Conservation (phyloP, 2,797 vertebrate species). For the Characodon lateralis region DNA sequence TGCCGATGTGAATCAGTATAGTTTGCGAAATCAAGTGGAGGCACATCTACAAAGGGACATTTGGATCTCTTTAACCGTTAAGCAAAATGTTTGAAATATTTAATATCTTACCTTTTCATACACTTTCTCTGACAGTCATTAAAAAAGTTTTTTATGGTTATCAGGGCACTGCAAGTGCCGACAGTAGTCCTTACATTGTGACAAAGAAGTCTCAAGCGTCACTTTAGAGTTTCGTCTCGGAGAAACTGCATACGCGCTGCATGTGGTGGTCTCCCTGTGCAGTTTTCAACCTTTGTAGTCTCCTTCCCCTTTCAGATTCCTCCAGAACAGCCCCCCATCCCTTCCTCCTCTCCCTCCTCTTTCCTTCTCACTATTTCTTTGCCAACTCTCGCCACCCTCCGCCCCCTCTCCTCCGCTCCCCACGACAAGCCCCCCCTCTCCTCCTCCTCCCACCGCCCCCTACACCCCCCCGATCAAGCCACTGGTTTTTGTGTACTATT, state of each 20-base stretch:
- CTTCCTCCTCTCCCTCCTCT: slow-evolving; percentile 6
- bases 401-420: slow-evolving; percentile 58
- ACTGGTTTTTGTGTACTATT: slow-evolving; percentile 93
- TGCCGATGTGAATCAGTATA: not conserved
- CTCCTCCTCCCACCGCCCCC: slow-evolving; percentile 54
- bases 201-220: slow-evolving; percentile 52
- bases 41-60: not conserved
- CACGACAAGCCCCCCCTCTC: slow-evolving; percentile 30
- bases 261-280: slow-evolving; percentile 88
- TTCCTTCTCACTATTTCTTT: slow-evolving; percentile 45
- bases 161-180: slow-evolving; percentile 82
- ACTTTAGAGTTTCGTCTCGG: slow-evolving; percentile 38
- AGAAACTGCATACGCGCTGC: slow-evolving; percentile 81
- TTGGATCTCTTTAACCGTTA: not conserved
- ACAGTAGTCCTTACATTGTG: slow-evolving; percentile 71
- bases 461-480: slow-evolving; percentile 91
- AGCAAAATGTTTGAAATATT: not conserved
- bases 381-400: slow-evolving; percentile 84
- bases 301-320: slow-evolving; percentile 80
- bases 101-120: not conserved
- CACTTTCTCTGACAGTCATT: slow-evolving; percentile 33
- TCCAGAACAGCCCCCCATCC: slow-evolving; percentile 48
- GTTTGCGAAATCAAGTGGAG: not conserved
- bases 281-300: slow-evolving; percentile 92
- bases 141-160: slow-evolving; percentile 76